Evolutionary conservation across 2,113 vertebrate genomes (phyloP).

Genomic region (Salvelinus alpinus): DNA sequence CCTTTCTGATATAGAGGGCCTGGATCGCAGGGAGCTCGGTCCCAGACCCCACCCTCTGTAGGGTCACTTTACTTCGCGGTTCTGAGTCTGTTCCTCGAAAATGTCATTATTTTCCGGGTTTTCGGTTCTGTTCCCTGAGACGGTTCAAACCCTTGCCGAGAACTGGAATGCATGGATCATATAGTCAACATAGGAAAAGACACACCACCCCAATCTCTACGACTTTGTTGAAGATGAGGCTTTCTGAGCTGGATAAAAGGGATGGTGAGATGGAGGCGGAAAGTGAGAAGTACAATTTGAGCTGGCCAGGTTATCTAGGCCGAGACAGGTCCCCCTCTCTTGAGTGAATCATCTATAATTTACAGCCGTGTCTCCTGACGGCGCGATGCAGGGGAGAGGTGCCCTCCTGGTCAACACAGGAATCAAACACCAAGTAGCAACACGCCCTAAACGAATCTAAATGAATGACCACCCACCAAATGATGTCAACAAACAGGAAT

Average conservation of each 20-base stretch:
- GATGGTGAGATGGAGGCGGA: background rate
- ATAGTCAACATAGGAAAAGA: background rate
- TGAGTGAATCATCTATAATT: slow-evolving; percentile 26
- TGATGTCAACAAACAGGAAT: slow-evolving; percentile 67
- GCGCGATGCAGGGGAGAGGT: background rate
- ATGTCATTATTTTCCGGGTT: too few species aligned
- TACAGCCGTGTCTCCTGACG: background rate
- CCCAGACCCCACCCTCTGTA: too few species aligned
- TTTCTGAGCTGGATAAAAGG: background rate
- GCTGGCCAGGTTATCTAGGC: slow-evolving; percentile 12
- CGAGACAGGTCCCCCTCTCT: slow-evolving; percentile 9
- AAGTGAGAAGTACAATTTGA: background rate
- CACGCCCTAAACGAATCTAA: background rate
- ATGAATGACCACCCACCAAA: slow-evolving; percentile 31
- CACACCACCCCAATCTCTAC: background rate
- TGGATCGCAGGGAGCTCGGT: too few species aligned
- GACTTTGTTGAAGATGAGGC: background rate
- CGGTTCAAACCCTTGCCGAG: too few species aligned
- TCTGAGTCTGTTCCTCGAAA: too few species aligned
- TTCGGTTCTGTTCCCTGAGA: too few species aligned
- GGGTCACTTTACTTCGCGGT: too few species aligned
- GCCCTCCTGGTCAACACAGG: slow-evolving; percentile 28
- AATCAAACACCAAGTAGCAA: slow-evolving; percentile 43
- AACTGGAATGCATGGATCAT: too few species aligned
- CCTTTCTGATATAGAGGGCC: too few species aligned